phyloP scores from a whole-genome alignment of 2,888 invertebrate species.

The Liposcelis brunnea region DNA sequence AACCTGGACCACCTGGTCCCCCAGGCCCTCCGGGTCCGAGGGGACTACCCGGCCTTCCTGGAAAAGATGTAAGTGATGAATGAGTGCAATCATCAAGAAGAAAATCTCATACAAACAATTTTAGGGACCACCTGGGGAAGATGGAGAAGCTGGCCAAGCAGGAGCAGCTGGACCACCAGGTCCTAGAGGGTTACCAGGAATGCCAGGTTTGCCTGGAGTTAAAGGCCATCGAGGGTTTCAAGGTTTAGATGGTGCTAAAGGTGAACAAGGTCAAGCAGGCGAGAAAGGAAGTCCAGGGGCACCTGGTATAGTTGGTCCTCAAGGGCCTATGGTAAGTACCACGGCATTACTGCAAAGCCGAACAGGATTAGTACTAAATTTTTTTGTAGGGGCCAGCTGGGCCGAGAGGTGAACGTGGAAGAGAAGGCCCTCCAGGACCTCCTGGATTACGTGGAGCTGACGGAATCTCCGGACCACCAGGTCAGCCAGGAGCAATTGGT shows the following conservation, averaged over 20 bases:
- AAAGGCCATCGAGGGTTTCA: constrained; percentile 71
- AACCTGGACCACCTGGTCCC: constrained; percentile 31
- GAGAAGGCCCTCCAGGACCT: constrained; percentile 64
- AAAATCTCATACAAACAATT: constrained; percentile 2
- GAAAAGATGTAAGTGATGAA: constrained; percentile 48
- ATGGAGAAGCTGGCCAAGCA: constrained; percentile 58
- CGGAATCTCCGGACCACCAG: constrained; percentile 62
- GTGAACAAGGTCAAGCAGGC: constrained; percentile 56
- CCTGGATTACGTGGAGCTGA: constrained; percentile 64
- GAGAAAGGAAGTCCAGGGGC: constrained; percentile 57
- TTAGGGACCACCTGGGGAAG: constrained; percentile 60
- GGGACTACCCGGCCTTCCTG: constrained; percentile 50
- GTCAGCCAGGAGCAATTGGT: constrained; percentile 53
- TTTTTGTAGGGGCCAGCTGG: constrained; percentile 59
- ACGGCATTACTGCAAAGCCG: not conserved
- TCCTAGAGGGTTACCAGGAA: constrained; percentile 50
- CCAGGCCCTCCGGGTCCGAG: constrained; percentile 44
- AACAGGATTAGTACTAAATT: no score
- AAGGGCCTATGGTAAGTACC: constrained; percentile 45
- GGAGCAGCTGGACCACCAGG: constrained; percentile 57
- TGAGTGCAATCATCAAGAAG: not conserved
- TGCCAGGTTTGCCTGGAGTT: constrained; percentile 62
- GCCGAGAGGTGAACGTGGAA: constrained; percentile 64
- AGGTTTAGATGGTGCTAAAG: constrained; percentile 64
- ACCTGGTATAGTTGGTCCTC: constrained; percentile 48